A percentile compares a stretch with the other conserved stretches of the same genome.
Evolutionary conservation across 2,888 invertebrate genomes (phyloP).

Genomic region (Melanotus villosus): DNA sequence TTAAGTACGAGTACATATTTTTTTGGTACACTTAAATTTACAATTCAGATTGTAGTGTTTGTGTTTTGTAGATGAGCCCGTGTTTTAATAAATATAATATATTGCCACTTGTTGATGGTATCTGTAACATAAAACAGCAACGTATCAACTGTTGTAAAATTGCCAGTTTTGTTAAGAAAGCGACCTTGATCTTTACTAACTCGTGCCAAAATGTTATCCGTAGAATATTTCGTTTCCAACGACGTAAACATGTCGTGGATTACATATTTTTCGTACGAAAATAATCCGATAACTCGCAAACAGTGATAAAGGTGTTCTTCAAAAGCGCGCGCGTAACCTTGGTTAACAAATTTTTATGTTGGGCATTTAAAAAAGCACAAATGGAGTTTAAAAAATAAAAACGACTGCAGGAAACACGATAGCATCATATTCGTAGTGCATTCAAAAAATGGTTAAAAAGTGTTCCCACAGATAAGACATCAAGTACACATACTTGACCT

Average conservation of each 20-base stretch:
- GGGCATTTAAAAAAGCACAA: neutral
- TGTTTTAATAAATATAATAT: neutral
- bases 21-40: too few relatives aligned
- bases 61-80: neutral
- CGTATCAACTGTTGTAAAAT: slow-evolving; percentile 21
- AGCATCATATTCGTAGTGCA: too few relatives aligned
- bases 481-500: too few relatives aligned
- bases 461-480: too few relatives aligned
- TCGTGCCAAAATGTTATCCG: slow-evolving; percentile 46
- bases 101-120: slow-evolving; percentile 29
- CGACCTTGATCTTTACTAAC: slow-evolving; percentile 48
- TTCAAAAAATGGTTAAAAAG: too few relatives aligned
- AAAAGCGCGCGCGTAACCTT: neutral
- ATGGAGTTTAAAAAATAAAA: neutral
- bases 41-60: neutral
- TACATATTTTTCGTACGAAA: neutral
- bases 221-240: slow-evolving; percentile 14
- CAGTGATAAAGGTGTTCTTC: neutral
- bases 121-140: slow-evolving; percentile 8
- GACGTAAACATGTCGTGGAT: slow-evolving; percentile 28
- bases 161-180: slow-evolving; percentile 41
- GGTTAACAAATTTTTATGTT: neutral
- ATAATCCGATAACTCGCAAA: slow-evolving; percentile 3
- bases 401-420: too few relatives aligned
- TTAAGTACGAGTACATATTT: too few relatives aligned